Conservation (phyloP, 1,140 invertebrate species). For the Brachionus calyciflorus region DNA sequence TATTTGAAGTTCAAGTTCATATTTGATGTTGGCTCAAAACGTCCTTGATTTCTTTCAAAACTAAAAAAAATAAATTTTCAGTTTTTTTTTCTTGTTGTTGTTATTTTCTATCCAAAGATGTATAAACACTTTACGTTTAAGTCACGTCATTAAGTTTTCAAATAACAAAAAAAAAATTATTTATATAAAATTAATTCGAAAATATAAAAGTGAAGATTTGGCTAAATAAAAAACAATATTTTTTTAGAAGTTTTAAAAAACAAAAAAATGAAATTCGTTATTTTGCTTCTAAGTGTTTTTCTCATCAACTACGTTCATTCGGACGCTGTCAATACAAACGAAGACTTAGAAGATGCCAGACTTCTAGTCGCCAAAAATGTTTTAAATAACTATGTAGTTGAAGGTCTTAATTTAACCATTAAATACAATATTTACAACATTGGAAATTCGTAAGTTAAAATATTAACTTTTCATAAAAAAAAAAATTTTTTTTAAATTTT, state of each 20-base stretch:
- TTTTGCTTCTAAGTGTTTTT: not conserved
- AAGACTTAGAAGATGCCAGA: conserved; percentile 58
- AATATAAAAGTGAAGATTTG: too few species aligned
- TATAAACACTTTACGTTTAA: conserved; percentile 27
- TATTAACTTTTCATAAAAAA: conserved; percentile 46
- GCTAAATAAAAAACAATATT: too few species aligned
- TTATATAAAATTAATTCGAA: not conserved
- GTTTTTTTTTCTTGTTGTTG: not conserved
- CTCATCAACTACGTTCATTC: not conserved
- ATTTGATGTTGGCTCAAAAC: conserved; percentile 41
- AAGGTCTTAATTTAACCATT: conserved; percentile 91
- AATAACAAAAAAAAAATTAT: conserved; percentile 21
- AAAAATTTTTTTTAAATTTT: conserved; percentile 26
- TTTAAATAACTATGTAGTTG: conserved; percentile 96
- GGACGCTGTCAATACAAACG: not conserved
- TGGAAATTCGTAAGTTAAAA: conserved; percentile 61
- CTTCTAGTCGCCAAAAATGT: conserved; percentile 66
- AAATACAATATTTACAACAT: conserved; percentile 70
- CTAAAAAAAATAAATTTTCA: not conserved
- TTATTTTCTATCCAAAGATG: not conserved
- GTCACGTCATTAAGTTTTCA: conserved; percentile 33
- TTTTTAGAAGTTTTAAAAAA: conserved; percentile 4
- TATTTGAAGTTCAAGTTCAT: conserved; percentile 45
- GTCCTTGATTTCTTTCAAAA: not conserved
- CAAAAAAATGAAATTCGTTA: conserved; percentile 16